These are phyloP conservation scores for Tragulus kanchil DNA, from an alignment of 2,113 vertebrate genomes.

Conservation along the genomic window DNA sequence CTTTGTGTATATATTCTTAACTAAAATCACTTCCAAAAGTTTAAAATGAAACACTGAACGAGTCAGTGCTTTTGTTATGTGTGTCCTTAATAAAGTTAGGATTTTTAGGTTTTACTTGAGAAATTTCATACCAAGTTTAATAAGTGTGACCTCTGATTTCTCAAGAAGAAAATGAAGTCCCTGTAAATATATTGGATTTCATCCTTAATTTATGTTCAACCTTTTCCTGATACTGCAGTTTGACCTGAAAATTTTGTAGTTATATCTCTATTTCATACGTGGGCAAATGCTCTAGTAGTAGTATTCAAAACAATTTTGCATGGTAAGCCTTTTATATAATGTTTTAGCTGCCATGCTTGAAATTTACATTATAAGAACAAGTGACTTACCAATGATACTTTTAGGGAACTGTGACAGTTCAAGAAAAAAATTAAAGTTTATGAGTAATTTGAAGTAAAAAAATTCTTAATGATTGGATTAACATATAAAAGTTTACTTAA, in stretches of 20 bases:
- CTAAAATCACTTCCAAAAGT: background rate
- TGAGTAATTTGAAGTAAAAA: background rate
- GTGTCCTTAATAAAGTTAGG: background rate
- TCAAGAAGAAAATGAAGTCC: slow-evolving; percentile 50
- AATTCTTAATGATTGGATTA: background rate
- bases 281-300: slow-evolving; percentile 11
- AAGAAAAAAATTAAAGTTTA: slow-evolving; percentile 46
- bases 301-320: slow-evolving; percentile 51
- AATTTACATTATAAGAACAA: slow-evolving; percentile 59
- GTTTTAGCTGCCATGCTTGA: slow-evolving; percentile 13
- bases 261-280: background rate
- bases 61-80: background rate
- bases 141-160: background rate
- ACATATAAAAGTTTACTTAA: background rate
- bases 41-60: background rate
- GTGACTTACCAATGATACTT: background rate
- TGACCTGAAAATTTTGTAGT: slow-evolving; percentile 13
- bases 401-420: background rate
- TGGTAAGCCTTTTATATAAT: background rate
- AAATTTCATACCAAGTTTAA: slow-evolving; percentile 33
- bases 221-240: slow-evolving; percentile 34
- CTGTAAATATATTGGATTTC: background rate
- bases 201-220: slow-evolving; percentile 5
- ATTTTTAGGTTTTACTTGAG: slow-evolving; percentile 15
- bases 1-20: background rate